Base-by-base conservation (phyloP, 2,113 vertebrate genomes). In the Montifringilla adamsi region DNA sequence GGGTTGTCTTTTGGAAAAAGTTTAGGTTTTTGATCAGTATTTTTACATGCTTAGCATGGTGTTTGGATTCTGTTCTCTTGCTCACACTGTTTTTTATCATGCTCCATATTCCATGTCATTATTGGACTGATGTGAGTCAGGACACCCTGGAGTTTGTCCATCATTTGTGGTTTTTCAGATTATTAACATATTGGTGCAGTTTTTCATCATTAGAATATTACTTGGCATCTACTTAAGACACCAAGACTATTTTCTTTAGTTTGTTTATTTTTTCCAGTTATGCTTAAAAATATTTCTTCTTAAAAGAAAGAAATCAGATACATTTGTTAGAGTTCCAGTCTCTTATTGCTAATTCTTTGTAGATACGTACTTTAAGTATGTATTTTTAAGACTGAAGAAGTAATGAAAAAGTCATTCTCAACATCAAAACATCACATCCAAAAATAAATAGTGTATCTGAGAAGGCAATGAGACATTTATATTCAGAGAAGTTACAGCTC, bases 11-110 rank as follows among this genome's bases (percentile, higher is more conserved):
- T 92, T 95, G 82, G 96, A 96, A 92, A 95, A 94, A 80, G 79
- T 96, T 97, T 97, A 97, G 96, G 92, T 84, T 96, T 95, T 95
- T 94, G 44, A 93, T 95, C 79, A 60, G 73, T 83, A 69, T 87
- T 78, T 96, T 95, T 96, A 78, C 63, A 70, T 92, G 90, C 62
- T 31, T 79, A 93, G 74, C 89, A 39, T 73, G 81, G 58, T 94
- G 59, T 94, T 94, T 96, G 86, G 69, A 89, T 93, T 87, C 93
- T 49, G 56, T 87, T 87, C 18, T 63, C 66, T 67, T 91, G 50
- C 80, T 91, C 35, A 58, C 93, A 28, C 30, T 67, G 24, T 4
- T 75, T 96, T 89, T 92, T 87, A 47, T 43, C 4, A 2, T 86
- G 70, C 62, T 95, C 15, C 24, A n/a, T 90, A 55, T 70, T 93